Evolutionary conservation across 1,140 invertebrate species (phyloP).

Genomic region (Drosophila willistoni): DNA sequence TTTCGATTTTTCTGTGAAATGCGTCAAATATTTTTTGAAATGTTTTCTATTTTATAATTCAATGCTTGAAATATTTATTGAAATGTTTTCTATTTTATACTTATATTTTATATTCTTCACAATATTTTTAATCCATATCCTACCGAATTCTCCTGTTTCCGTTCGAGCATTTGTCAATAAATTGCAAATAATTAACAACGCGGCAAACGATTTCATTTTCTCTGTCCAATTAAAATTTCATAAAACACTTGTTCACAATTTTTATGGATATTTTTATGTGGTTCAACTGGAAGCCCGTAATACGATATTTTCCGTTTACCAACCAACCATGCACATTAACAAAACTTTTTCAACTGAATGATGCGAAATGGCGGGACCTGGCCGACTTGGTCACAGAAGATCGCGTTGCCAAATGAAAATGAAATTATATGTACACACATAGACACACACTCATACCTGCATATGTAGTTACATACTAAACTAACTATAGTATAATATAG

Average conservation of each 20-base stretch:
- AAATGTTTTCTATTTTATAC: too few species aligned
- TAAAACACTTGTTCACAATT: conserved; percentile 24
- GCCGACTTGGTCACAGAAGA: conserved; percentile 40
- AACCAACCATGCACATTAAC: conserved; percentile 52
- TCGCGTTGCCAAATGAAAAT: conserved; percentile 63
- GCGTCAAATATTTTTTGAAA: too few species aligned
- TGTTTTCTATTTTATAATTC: too few species aligned
- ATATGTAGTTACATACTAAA: conserved; percentile 2
- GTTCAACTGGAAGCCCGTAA: background rate
- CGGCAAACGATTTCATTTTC: conserved; percentile 44
- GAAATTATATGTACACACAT: conserved; percentile 43
- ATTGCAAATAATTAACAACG: conserved; percentile 29
- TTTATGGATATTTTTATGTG: background rate
- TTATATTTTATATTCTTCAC: too few species aligned
- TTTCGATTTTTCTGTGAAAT: too few species aligned
- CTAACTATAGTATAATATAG: conserved; percentile 12
- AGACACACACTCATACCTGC: conserved; percentile 10
- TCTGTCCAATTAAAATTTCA: background rate
- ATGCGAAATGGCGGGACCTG: conserved; percentile 26
- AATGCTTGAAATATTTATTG: too few species aligned
- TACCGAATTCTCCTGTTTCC: conserved; percentile 67
- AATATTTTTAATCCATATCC: conserved; percentile 18
- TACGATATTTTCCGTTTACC: conserved; percentile 47
- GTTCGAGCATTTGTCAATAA: conserved; percentile 42
- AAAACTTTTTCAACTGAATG: conserved; percentile 65